Percentiles rank a stretch among this genome's conserved stretches.
phyloP scores from a whole-genome alignment of 2,888 invertebrate species.

The Alentia gelatinosa region DNA sequence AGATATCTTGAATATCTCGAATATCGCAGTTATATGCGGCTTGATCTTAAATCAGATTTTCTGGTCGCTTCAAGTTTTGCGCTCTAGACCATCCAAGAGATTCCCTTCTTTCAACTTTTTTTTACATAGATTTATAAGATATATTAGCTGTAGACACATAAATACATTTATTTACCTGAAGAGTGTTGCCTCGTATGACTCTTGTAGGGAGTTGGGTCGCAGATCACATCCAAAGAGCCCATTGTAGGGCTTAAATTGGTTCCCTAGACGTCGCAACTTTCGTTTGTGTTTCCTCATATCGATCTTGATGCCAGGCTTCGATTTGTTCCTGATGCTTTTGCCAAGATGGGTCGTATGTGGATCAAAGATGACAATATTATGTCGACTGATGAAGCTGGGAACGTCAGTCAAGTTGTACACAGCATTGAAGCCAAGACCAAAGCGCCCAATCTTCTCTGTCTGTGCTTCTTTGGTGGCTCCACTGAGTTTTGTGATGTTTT shows the following conservation, averaged over 20 bases:
- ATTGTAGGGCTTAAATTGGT: conserved; percentile 75
- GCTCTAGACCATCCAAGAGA: too few relatives aligned
- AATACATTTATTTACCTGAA: conserved; percentile 68
- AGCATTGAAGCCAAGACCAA: conserved; percentile 78
- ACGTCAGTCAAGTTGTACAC: conserved; percentile 79
- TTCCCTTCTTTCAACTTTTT: too few relatives aligned
- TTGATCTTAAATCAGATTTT: too few relatives aligned
- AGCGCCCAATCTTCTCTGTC: conserved; percentile 75
- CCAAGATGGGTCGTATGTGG: conserved; percentile 74
- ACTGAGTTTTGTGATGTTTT: conserved; percentile 75
- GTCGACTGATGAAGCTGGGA: conserved; percentile 76
- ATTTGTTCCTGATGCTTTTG: conserved; percentile 66
- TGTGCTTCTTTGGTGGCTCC: conserved; percentile 74
- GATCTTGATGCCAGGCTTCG: conserved; percentile 71
- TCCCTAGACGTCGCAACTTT: conserved; percentile 65
- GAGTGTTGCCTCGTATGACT: conserved; percentile 71
- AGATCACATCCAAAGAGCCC: conserved; percentile 71
- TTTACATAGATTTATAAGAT: background rate
- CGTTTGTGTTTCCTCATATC: conserved; percentile 66
- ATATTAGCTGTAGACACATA: background rate
- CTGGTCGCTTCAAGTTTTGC: too few relatives aligned
- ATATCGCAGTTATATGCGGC: too few relatives aligned
- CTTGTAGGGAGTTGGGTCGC: conserved; percentile 58
- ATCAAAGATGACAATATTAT: conserved; percentile 77
- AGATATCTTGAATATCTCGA: too few relatives aligned